Base-by-base conservation (phyloP, 2,113 vertebrate genomes). In the Strix aluco region DNA sequence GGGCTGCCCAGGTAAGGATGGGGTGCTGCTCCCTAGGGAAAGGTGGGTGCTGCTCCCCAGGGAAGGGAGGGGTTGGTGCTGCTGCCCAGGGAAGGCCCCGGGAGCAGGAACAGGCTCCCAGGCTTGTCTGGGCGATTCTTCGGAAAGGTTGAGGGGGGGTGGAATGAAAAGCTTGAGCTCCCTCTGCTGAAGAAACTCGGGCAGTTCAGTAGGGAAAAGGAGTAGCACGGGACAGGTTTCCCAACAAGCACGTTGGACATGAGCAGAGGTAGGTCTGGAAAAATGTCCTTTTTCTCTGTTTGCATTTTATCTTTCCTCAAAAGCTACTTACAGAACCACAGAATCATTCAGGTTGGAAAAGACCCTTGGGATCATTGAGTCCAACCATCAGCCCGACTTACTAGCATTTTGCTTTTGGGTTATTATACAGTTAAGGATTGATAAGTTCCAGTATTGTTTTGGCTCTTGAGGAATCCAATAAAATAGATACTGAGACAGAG, bases 1-100 rank as follows among this genome's bases (percentile, higher is more conserved):
- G 78, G 57, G 65, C 69, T 15, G 59, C 96, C 27, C 96, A 57
- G 94, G 97, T 97, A 94, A 29, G 8, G n/a, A 46, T 46, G 17
- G 26, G 57, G 12, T 22, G 30, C 13, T 40, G 44, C 6, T 38
- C 4, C n/a, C 10, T 3, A 15, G 40, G 26, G 5, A 38, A 70
- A 5, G 26, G 7, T 42, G 51, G 59, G 17, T 30, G n/a, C 22
- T 26, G 40, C 23, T 51, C 32, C 15, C n/a, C 6, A 49, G 15
- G 36, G 12, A 44, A 44, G 29, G 29, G 19, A 26, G 25, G 11
- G 11, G 29, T n/a, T 6, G 67, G 13, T 52, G 19, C 13, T 15
- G 51, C 2, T 78, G 54, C 13, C 30, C 52, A 15, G 36, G 62
- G 15, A 66, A n/a, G 47, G 46, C 38, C 46, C 40, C 14, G 5